phyloP scores from a whole-genome alignment of 64 coral and sea anemone species.

The Porites lutea region DNA sequence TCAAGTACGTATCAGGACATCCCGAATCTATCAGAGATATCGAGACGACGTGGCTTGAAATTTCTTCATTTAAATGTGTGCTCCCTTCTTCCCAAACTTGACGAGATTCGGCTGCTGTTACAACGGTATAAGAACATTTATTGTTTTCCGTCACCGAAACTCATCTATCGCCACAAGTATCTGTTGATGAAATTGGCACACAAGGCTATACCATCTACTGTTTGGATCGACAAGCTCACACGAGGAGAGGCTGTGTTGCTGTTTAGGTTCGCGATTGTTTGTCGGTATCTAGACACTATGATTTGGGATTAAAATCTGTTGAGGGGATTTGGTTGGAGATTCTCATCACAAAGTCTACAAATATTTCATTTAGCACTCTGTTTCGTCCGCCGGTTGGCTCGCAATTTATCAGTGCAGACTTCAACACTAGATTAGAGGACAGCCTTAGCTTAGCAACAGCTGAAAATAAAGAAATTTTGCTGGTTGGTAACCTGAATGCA shows the following conservation, averaged over 20 bases:
- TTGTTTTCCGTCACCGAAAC: too few species aligned
- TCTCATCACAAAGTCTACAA: slow-evolving; percentile 23
- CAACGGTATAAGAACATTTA: too few species aligned
- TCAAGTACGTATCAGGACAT: too few species aligned
- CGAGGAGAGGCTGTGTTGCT: slow-evolving; percentile 36
- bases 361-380: slow-evolving; percentile 37
- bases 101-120: too few species aligned
- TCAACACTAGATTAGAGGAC: slow-evolving; percentile 35
- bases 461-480: slow-evolving; percentile 47
- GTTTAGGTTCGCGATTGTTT: slow-evolving; percentile 42
- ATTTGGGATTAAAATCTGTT: slow-evolving; percentile 43
- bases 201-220: slow-evolving; percentile 43
- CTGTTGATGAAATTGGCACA: slow-evolving; percentile 29
- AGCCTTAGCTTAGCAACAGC: slow-evolving; percentile 15
- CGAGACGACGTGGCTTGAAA: too few species aligned
- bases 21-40: too few species aligned
- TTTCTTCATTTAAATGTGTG: too few species aligned
- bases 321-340: slow-evolving; percentile 39
- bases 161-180: too few species aligned
- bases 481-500: slow-evolving; percentile 62
- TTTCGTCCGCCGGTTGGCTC: slow-evolving; percentile 51
- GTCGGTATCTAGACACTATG: slow-evolving; percentile 21
- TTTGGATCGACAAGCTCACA: slow-evolving; percentile 31
- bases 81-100: too few species aligned
- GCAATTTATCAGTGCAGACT: slow-evolving; percentile 21